Base-by-base conservation (phyloP, 2,888 invertebrate genomes). In the Tenodera sinensis region DNA sequence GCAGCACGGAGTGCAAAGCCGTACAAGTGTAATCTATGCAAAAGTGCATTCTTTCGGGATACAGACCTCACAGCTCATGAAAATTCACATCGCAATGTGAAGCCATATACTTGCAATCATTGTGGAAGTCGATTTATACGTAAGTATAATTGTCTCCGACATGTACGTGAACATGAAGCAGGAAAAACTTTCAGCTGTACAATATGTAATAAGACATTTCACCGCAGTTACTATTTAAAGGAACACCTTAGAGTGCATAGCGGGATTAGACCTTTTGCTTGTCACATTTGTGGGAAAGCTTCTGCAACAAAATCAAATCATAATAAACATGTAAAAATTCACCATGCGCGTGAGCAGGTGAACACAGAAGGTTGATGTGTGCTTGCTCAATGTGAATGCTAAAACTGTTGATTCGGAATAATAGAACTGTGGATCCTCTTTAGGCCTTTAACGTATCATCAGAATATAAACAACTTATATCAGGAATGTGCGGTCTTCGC, bases 281-380 rank as follows among this genome's bases (percentile, higher is more conserved):
- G 98, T 93, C 97, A 97, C 92, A 97, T 98, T 90, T 98, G 98
- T 93, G 98, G 97, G 54, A 98, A 98, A 93, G 96, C 97, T 14
- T 97, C 97, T 86, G 96, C 97, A 91, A 98, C 98, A 89, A 98
- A 98, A 93, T 97, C 97, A 84, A 98, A 98, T 94, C 98, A 98
- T 92, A 97, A 98, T 92, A 98, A 98, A 93, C 98, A 98, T 93
- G 95, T 98, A 90, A 96, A 97, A 93, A 98, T 98, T 92, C 98
- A 98, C 93, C 97, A 98, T 93, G 97, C 97, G 88, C 94, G 98
- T 88, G 98, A 98, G 93, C 97, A 97, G 82, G 96, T 98, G 91
- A 97, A 97, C 91, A 97, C 97, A 14, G 98, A 98, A 92, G 96
- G 96, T 93, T 97, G 95, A 87, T 25, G 20, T 86, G 12, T 6